Percentiles rank a stretch among this genome's conserved stretches.
These are phyloP conservation scores for Thamnophis elegans DNA, from an alignment of 2,797 vertebrate species.

Conservation along the genomic window DNA sequence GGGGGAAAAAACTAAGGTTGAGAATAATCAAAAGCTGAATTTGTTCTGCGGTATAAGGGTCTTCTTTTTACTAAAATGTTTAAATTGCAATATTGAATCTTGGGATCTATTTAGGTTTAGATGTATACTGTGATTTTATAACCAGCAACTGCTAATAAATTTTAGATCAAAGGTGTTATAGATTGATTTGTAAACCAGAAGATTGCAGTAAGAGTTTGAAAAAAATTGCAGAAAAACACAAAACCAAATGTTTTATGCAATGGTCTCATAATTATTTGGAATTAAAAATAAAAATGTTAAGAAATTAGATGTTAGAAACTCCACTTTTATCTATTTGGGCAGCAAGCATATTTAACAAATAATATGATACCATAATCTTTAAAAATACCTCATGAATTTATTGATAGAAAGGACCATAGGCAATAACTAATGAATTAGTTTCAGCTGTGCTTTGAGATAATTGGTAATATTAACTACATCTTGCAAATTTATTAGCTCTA, in stretches of 20 bases:
- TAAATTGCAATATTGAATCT: neutral
- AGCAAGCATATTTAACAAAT: slow-evolving; percentile 25
- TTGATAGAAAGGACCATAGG: neutral
- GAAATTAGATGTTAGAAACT: neutral
- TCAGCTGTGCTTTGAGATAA: neutral
- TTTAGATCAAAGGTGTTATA: slow-evolving; percentile 8
- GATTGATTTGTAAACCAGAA: slow-evolving; percentile 7
- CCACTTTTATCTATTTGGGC: slow-evolving; percentile 26
- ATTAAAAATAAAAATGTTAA: neutral
- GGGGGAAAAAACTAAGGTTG: neutral
- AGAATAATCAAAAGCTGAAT: neutral
- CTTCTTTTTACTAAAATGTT: neutral
- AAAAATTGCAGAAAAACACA: neutral
- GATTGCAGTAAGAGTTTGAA: neutral
- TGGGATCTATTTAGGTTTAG: neutral
- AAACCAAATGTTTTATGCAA: neutral
- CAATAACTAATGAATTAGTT: neutral
- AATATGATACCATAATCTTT: neutral
- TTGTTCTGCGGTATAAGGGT: too few relatives aligned
- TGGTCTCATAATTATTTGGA: neutral
- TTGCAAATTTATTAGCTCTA: slow-evolving; percentile 39
- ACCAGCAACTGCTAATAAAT: slow-evolving; percentile 12
- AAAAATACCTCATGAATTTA: neutral
- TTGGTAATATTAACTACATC: neutral
- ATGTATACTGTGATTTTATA: slow-evolving; percentile 26